These are phyloP conservation scores for Tinamus guttatus DNA, from an alignment of 2,113 vertebrate genomes.

Conservation along the genomic window DNA sequence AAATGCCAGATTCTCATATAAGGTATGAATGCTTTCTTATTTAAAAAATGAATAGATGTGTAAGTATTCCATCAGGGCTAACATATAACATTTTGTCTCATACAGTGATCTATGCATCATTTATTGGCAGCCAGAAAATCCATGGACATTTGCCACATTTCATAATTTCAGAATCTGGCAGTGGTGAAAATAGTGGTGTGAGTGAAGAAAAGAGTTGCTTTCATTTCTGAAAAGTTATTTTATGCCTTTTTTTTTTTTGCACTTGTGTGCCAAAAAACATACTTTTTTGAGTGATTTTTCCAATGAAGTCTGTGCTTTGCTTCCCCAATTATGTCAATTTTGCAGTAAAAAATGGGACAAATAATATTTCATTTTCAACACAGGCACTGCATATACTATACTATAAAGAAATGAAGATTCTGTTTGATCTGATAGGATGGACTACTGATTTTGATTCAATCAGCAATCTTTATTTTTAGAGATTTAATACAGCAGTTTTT, in stretches of 20 bases:
- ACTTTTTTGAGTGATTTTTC: neutral
- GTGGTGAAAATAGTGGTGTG: neutral
- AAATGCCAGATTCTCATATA: neutral
- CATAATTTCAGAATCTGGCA: neutral
- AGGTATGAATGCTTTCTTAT: neutral
- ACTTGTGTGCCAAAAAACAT: neutral
- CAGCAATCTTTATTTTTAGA: neutral
- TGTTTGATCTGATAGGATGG: no score
- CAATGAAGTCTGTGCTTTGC: no score
- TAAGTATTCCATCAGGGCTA: neutral
- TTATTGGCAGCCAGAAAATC: neutral
- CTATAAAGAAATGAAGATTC: no score
- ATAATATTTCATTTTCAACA: no score
- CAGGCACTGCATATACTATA: no score
- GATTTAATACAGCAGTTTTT: neutral
- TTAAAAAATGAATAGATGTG: neutral
- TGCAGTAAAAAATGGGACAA: no score
- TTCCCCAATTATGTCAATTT: no score
- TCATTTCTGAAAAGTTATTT: neutral
- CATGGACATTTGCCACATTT: neutral
- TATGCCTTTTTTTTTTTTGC: fast-evolving
- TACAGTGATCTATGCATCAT: neutral
- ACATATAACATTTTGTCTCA: neutral
- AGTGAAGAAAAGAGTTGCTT: neutral
- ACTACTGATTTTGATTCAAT: neutral